Evolutionary conservation across 2,888 invertebrate genomes (phyloP), one percentile per base, ranked within the genome.

Genomic region (Drosophila lutescens): DNA sequence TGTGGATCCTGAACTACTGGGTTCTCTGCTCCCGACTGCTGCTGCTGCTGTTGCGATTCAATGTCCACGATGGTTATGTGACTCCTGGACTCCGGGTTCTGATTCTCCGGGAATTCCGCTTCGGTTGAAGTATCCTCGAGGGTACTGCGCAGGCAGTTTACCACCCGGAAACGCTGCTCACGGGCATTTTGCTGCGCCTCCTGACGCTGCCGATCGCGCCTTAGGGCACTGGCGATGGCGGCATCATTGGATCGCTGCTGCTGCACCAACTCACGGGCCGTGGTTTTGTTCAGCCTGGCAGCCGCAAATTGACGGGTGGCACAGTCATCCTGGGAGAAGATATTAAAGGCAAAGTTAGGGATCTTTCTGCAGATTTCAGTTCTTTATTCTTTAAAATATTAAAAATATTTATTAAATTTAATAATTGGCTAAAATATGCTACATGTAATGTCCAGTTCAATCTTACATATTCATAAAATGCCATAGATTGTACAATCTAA

Each of bases 41-140:
- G 15, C 23, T 20, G 15, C 17, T 23, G 38, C 12, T 62, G 78
- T 17, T 51, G 26, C 7, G 80, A 66, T 89, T 94, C 94, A 30
- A 95, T 92, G 87, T 95, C 95, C 55, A 94, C 93, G 57, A 95
- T 93, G 4, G 94, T 94, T 47, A 93, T 91, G 0, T 75, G 69
- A 20, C 59, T 53, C n/a, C 26, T 36, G 41, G 76, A 20, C 1
- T 65, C 50, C 30, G 53, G 51, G 40, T 51, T 59, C 43, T 47
- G 54, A 43, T 56, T 40, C n/a, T 70, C 57, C 6, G 44, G 51
- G 8, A 41, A 51, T 17, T n/a, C 70, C 6, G 89, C 77, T 26
- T 86, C 77, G 40, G 91, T 88, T 20, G 91, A 78, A 12, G 50
- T 34, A 3, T 32, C 61, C 34, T 63, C 74, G 13, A 90, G 40